Evolutionary conservation across 2,888 invertebrate genomes (phyloP).

Genomic region (Rhingia rostrata): DNA sequence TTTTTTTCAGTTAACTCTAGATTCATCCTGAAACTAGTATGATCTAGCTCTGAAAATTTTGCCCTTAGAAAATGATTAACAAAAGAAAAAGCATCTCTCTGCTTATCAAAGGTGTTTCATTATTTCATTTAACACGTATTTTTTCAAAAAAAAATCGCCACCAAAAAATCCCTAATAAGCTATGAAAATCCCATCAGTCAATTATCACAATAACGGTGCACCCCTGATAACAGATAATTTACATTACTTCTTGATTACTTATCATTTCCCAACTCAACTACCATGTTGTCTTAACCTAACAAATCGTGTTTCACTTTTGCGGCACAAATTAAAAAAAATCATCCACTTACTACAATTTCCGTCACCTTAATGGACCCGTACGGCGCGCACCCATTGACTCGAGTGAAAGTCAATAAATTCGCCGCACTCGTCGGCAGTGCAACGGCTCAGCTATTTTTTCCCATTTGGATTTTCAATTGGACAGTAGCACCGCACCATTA

Average conservation of each 20-base stretch:
- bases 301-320: slow-evolving; percentile 8
- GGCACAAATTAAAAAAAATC: neutral
- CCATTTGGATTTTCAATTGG: slow-evolving; percentile 48
- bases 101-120: too few relatives aligned
- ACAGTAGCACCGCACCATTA: slow-evolving; percentile 39
- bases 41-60: too few relatives aligned
- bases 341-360: slow-evolving; percentile 33
- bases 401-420: slow-evolving; percentile 63
- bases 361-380: slow-evolving; percentile 36
- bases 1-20: too few relatives aligned
- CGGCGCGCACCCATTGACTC: slow-evolving; percentile 23
- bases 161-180: too few relatives aligned
- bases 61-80: too few relatives aligned
- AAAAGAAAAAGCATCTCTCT: too few relatives aligned
- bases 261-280: neutral
- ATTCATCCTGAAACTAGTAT: too few relatives aligned
- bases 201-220: too few relatives aligned
- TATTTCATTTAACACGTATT: too few relatives aligned
- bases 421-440: slow-evolving; percentile 1
- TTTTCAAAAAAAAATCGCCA: too few relatives aligned
- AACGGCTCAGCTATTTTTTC: slow-evolving; percentile 16
- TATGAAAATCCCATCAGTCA: too few relatives aligned
- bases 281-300: neutral
- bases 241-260: neutral
- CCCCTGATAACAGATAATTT: slow-evolving; percentile 2